phyloP scores from a whole-genome alignment of 2,113 vertebrate species.

The Verasper variegatus region DNA sequence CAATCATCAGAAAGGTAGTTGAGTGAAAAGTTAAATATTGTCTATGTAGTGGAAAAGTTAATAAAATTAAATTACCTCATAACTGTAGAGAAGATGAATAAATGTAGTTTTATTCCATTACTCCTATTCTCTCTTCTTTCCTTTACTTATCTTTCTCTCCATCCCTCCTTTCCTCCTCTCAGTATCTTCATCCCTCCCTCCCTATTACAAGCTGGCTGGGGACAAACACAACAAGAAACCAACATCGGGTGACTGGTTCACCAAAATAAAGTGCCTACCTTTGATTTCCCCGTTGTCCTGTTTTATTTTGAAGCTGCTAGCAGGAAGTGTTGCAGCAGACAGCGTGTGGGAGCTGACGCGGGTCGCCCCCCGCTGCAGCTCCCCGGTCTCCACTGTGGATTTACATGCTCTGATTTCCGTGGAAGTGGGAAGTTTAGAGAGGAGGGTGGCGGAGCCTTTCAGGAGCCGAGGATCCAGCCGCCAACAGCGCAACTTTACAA shows the following conservation, averaged over 20 bases:
- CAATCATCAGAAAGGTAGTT: neutral
- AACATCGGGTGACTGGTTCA: fast-evolving
- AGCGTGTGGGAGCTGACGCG: neutral
- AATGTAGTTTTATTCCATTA: neutral
- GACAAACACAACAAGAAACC: neutral
- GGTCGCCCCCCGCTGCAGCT: conserved; percentile 7
- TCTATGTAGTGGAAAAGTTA: neutral
- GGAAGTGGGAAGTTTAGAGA: conserved; percentile 66
- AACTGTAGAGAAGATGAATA: neutral
- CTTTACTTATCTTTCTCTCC: neutral
- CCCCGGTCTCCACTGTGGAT: conserved; percentile 66
- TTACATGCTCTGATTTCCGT: conserved; percentile 79
- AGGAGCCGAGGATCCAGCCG: conserved; percentile 69
- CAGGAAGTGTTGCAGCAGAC: neutral
- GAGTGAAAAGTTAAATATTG: neutral
- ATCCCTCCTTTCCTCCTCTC: neutral
- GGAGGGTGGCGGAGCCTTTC: conserved; percentile 64
- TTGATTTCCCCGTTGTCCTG: fast-evolving
- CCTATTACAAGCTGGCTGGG: neutral
- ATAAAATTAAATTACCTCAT: neutral
- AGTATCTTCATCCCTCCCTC: neutral
- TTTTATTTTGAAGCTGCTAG: conserved; percentile 40
- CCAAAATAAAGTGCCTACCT: neutral
- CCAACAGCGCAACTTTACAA: conserved; percentile 33
- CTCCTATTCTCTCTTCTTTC: neutral